Evolutionary conservation across 2,797 vertebrate genomes (phyloP).

Genomic region (Huso huso): DNA sequence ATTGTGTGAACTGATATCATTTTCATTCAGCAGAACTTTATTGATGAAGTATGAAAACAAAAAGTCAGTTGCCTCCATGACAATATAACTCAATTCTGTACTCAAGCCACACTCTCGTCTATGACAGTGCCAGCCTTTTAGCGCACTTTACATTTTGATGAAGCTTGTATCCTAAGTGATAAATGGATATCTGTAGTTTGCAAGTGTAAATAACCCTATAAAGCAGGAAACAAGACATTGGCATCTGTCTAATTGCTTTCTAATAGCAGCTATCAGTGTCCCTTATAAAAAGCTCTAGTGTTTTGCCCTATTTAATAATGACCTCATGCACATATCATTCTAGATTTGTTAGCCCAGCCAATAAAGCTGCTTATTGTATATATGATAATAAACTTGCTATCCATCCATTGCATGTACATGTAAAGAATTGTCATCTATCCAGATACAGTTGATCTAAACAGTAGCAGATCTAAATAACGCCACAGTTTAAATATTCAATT

Average conservation of each 20-base stretch:
- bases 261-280: conserved; percentile 48
- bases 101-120: conserved; percentile 8
- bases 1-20: no score
- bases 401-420: no score
- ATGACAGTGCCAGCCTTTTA: conserved; percentile 3
- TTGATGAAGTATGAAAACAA: no score
- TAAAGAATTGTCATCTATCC: no score
- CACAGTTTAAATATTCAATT: no score
- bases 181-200: conserved; percentile 38
- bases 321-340: conserved; percentile 32
- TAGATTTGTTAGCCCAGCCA: conserved; percentile 28
- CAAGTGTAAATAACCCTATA: conserved; percentile 54
- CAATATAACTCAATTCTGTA: neutral
- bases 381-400: no score
- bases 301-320: conserved; percentile 10
- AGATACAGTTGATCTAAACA: no score
- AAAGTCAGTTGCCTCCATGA: no score
- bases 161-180: conserved; percentile 28
- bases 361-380: no score
- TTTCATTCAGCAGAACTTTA: no score
- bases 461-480: no score
- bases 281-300: conserved; percentile 22
- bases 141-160: conserved; percentile 17
- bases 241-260: conserved; percentile 59
- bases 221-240: conserved; percentile 50